A percentile compares a stretch with the other conserved stretches of the same genome.
Conservation (phyloP, 2,797 vertebrate genomes). For the Lepilemur ruficaudatus region DNA sequence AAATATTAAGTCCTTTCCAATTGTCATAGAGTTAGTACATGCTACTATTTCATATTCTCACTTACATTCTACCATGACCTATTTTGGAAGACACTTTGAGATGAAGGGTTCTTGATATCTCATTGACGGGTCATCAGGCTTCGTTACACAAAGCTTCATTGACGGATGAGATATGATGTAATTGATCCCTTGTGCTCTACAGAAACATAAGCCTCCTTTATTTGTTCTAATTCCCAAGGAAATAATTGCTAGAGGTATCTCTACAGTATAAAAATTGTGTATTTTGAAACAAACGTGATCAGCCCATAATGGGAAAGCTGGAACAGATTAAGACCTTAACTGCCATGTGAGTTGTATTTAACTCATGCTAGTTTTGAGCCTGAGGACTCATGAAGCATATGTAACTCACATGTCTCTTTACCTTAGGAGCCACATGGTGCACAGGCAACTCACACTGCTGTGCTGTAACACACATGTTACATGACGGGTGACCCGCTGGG, state of each 20-base stretch:
- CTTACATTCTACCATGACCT: neutral
- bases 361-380: no score
- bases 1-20: neutral
- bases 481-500: no score
- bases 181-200: neutral
- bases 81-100: neutral
- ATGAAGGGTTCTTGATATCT: neutral
- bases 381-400: no score
- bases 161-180: neutral
- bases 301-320: neutral
- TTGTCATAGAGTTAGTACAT: neutral
- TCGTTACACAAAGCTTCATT: neutral
- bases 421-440: no score
- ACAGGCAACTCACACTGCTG: no score
- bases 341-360: no score
- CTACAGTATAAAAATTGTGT: neutral
- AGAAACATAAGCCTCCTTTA: neutral
- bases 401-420: no score
- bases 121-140: neutral
- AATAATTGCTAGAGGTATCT: neutral
- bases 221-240: neutral
- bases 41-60: neutral
- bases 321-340: neutral
- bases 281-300: neutral
- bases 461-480: no score